These are phyloP conservation scores for Telmatherina bonti DNA, from an alignment of 2,797 vertebrate species.

Conservation along the genomic window DNA sequence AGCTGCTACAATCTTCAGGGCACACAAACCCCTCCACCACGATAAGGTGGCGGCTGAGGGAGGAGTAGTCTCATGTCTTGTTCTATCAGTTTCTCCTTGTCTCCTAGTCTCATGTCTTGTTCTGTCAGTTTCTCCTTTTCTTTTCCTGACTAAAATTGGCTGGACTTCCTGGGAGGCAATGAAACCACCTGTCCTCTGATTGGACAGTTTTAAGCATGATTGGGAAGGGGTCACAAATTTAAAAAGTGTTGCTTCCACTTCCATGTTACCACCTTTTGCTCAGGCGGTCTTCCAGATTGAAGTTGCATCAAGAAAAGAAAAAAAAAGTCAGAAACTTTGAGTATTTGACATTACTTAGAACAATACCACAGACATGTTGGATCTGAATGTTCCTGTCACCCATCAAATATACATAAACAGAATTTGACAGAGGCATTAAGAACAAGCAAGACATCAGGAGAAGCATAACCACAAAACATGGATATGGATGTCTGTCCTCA, in stretches of 20 bases:
- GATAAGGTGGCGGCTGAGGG: too few species aligned
- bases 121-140: too few species aligned
- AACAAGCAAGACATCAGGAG: conserved; percentile 9
- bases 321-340: conserved; percentile 1
- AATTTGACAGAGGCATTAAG: conserved; percentile 27
- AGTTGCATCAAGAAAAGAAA: background rate
- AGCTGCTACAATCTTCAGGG: too few species aligned
- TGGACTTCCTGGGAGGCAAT: background rate
- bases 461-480: conserved; percentile 18
- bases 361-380: background rate
- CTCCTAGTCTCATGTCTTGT: too few species aligned
- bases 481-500: conserved; percentile 6
- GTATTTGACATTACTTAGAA: conserved; percentile 9
- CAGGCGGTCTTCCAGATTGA: background rate
- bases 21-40: too few species aligned
- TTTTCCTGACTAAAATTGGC: too few species aligned
- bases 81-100: too few species aligned
- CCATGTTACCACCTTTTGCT: background rate
- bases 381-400: conserved; percentile 24
- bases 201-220: too few species aligned
- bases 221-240: too few species aligned
- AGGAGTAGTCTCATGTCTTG: too few species aligned
- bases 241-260: too few species aligned
- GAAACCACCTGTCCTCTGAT: background rate
- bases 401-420: conserved; percentile 12